Evolutionary conservation across 2,113 vertebrate genomes (phyloP), one percentile per base, ranked within the genome.

Genomic region (Nyctibius bracteatus): DNA sequence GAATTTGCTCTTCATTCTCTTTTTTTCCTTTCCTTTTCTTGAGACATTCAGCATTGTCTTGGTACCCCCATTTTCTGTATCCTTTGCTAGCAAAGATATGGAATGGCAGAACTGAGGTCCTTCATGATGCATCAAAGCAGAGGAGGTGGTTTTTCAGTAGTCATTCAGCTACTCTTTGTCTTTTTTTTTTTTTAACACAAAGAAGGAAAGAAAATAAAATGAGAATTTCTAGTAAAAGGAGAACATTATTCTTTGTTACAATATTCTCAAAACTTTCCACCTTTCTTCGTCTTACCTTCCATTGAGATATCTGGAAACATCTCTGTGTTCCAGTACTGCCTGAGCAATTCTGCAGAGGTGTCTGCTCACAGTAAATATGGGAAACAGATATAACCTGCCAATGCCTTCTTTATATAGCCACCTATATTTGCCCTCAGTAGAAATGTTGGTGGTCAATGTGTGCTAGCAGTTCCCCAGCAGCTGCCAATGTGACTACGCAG

Each of bases 371-470:
- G 43, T 1, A 35, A 47, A 17, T 16, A 12, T 0, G 65, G 21
- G 49, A 23, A 88, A 39, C 8, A 41, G 24, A n/a, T 30, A 16
- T 3, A 57, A 80, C 9, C 22, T 75, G 23, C 47, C 81, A 41
- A 22, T 51, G 31, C 27, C 28, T 9, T 37, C 79, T 47, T 71
- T 71, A 66, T n/a, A 16, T n/a, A 72, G 44, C 37, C 86, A 62
- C 52, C 35, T 65, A 0, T n/a, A 25, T 73, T 33, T 94, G 49
- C 41, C 43, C 62, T 90, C 62, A 54, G 66, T 75, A 90, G 80
- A 83, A 82, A 65, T 18, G 23, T 2, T 86, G 71, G 66, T 1
- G 0, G 2, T 52, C 24, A 4, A 2, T 5, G 11, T 6, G 21
- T 21, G 33, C 54, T 63, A 39, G 49, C 14, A 2, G 20, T 82